These are phyloP conservation scores for Hozukius guyotensis DNA, from an alignment of 2,797 vertebrate genomes.

Conservation along the genomic window DNA sequence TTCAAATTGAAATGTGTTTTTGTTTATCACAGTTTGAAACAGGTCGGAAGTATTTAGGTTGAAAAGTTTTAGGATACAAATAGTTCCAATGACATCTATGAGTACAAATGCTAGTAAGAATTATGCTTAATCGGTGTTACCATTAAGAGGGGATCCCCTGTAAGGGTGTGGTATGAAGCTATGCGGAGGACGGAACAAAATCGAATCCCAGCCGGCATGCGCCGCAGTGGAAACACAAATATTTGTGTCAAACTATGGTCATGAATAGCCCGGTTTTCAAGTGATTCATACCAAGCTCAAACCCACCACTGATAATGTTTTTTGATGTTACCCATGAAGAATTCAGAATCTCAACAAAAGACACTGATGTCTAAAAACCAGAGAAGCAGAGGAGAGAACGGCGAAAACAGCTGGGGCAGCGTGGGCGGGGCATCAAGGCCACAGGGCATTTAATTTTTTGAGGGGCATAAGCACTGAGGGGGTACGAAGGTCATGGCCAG, in stretches of 20 bases:
- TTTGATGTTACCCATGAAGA: neutral
- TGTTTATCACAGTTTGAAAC: too few relatives aligned
- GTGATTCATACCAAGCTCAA: neutral
- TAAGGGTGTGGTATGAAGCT: accelerated
- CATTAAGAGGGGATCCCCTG: too few relatives aligned
- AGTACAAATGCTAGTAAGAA: too few relatives aligned
- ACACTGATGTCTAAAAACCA: neutral
- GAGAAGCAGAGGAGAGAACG: neutral
- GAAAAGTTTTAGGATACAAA: too few relatives aligned
- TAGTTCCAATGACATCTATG: too few relatives aligned
- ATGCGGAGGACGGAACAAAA: neutral
- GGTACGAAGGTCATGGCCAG: neutral
- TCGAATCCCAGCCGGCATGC: too few relatives aligned
- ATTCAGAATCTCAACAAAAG: neutral
- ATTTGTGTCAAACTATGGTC: neutral
- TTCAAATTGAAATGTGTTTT: too few relatives aligned
- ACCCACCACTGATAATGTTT: neutral
- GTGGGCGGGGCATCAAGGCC: neutral
- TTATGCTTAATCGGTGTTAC: too few relatives aligned
- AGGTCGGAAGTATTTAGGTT: too few relatives aligned
- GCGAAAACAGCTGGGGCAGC: neutral
- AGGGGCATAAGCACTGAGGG: neutral
- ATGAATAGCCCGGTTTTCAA: neutral
- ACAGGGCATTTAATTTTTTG: neutral
- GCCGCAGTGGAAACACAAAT: neutral